phyloP scores from a whole-genome alignment of 2,888 invertebrate species.

The Tiphia femorata region DNA sequence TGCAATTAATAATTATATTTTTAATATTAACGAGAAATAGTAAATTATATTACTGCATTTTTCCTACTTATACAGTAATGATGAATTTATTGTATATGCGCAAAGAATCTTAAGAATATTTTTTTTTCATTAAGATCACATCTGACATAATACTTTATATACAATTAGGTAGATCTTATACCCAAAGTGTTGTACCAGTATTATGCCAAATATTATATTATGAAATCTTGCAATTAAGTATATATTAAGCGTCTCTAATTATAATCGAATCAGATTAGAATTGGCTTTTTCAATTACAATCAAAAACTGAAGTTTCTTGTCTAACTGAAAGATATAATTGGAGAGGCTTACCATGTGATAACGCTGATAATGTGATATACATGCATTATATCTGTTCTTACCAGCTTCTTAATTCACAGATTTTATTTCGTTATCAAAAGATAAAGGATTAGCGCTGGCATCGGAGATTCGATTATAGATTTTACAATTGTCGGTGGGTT shows the following conservation, averaged over 20 bases:
- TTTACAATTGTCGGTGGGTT: too few species aligned
- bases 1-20: constrained; percentile 25
- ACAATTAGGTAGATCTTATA: constrained; percentile 18
- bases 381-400: constrained; percentile 17
- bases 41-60: not conserved
- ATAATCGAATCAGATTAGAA: constrained; percentile 10
- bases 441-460: too few species aligned
- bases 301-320: constrained; percentile 5
- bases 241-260: not conserved
- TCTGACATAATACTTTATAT: constrained; percentile 6
- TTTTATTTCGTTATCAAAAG: not conserved
- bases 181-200: constrained; percentile 38
- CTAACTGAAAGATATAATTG: constrained; percentile 5
- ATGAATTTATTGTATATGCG: too few species aligned
- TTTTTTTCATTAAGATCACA: not conserved
- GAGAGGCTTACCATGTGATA: constrained; percentile 23
- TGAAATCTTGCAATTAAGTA: constrained; percentile 1
- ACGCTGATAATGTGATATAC: constrained; percentile 31
- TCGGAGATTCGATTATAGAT: too few species aligned
- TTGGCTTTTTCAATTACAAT: constrained; percentile 17
- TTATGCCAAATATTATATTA: constrained; percentile 28
- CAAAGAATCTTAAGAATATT: too few species aligned
- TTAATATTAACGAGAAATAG: not conserved
- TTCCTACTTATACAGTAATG: too few species aligned
- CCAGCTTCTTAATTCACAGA: not conserved